Evolutionary conservation across 2,888 invertebrate species (phyloP), one percentile per base, ranked within the genome.

Genomic region (Thera britannica): DNA sequence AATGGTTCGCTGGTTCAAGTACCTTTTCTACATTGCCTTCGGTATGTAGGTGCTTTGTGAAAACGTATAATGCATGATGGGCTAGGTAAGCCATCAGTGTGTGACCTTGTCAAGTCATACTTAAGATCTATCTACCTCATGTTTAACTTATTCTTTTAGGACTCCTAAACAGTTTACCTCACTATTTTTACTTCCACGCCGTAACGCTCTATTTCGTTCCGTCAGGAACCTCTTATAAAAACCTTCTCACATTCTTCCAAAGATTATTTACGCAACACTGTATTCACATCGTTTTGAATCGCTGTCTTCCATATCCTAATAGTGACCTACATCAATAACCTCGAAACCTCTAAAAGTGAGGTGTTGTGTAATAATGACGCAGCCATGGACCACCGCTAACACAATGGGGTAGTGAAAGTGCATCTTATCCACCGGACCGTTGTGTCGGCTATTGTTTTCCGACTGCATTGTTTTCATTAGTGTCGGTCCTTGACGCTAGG

Each of bases 361-460:
- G 49, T 71, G 78, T 90, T 91, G 85, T 83, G 84, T 84, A 90
- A 87, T 84, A 83, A 82, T 90, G 83, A 87, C 80, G 82, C 82
- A 79, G 81, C 81, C 80, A 83, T 82, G 85, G 85, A 86, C 86
- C 82, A 79, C 83, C 85, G 86, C 86, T 87, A 85, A 82, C 87
- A 92, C 91, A 92, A 92, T 91, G 81, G 86, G 81, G 76, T 83
- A 90, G 93, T 88, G 93, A 93, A 93, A 93, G 93, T 93, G 85
- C 85, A 86, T 77, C 85, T 81, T 78, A 85, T 85, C 83, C 85
- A 90, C 83, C 87, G 86, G 86, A 86, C 87, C 88, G 86, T 86
- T 83, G 74, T 80, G 77, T 77, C 80, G 80, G 83, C 87, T 79
- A 93, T 93, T 93, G 93, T 93, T 88, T 82, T 78, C 77, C 79